Percentiles rank a stretch among this genome's conserved stretches.
Evolutionary conservation across 2,797 vertebrate species (phyloP).

Genomic region (Melanotaenia parkinsoni): DNA sequence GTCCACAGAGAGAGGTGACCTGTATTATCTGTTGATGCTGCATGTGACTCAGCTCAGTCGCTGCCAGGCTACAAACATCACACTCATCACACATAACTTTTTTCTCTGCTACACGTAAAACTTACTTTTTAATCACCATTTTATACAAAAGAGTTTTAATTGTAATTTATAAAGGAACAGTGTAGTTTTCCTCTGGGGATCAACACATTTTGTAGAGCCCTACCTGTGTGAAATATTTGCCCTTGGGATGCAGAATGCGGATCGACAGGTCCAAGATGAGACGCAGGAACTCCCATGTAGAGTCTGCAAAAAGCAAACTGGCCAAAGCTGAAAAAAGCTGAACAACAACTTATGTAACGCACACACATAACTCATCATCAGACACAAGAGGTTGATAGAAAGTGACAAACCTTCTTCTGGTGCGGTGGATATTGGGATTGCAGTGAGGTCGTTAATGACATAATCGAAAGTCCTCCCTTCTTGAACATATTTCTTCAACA

Average conservation of each 20-base stretch:
- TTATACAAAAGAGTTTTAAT: background rate
- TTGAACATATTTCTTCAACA: conserved; percentile 95
- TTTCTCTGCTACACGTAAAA: background rate
- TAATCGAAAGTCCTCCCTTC: conserved; percentile 97
- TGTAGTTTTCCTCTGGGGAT: background rate
- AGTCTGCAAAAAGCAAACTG: conserved; percentile 81
- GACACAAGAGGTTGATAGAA: background rate
- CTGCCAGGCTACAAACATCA: too few relatives aligned
- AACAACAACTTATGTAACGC: background rate
- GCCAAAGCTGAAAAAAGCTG: background rate
- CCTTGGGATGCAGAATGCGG: conserved; percentile 92
- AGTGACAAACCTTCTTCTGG: conserved; percentile 91
- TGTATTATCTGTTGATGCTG: background rate
- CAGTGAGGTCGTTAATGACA: conserved; percentile 98
- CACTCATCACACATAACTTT: background rate
- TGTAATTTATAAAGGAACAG: background rate
- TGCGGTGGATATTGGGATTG: conserved; percentile 95
- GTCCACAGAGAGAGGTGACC: background rate
- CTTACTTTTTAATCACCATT: background rate
- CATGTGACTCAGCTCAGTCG: background rate
- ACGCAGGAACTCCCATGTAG: conserved; percentile 96
- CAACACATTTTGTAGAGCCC: conserved; percentile 21
- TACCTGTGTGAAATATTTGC: conserved; percentile 98
- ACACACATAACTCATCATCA: background rate
- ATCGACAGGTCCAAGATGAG: conserved; percentile 98